Evolutionary conservation across 2,113 vertebrate species (phyloP).

Genomic region (Amblyopsis rosae): DNA sequence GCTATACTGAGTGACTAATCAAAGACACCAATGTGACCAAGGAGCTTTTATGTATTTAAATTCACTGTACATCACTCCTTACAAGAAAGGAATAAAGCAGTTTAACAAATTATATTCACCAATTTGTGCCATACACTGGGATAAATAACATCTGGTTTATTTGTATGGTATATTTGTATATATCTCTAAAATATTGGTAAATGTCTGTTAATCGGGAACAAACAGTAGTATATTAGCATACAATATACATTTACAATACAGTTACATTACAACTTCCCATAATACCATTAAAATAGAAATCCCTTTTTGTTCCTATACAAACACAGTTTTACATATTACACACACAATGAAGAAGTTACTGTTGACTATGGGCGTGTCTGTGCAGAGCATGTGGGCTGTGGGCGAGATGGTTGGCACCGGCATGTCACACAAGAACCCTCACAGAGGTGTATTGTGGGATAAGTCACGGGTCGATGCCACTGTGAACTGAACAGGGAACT

Average conservation of each 20-base stretch:
- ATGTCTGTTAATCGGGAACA: neutral
- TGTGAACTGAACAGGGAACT: constrained; percentile 33
- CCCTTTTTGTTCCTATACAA: neutral
- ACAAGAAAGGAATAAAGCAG: too few species aligned
- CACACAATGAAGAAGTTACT: constrained; percentile 1
- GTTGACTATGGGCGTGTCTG: constrained; percentile 1
- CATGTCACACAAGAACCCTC: constrained; percentile 43
- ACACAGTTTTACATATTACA: neutral
- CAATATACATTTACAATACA: neutral
- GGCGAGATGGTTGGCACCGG: constrained; percentile 16
- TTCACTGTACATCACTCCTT: too few species aligned
- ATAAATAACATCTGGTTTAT: neutral
- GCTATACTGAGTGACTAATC: neutral
- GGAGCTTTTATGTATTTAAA: too few species aligned
- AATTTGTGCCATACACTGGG: neutral
- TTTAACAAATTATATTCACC: too few species aligned
- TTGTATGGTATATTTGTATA: too few species aligned
- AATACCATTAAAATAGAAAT: neutral
- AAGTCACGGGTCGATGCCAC: constrained; percentile 32
- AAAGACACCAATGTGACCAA: neutral
- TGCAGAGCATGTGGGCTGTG: constrained; percentile 6
- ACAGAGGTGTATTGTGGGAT: constrained; percentile 41
- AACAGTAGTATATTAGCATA: neutral
- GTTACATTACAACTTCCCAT: too few species aligned
- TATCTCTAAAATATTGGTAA: neutral